Evolutionary conservation across 2,888 invertebrate species (phyloP), one percentile per base, ranked within the genome.

Genomic region (Ametastegia equiseti): DNA sequence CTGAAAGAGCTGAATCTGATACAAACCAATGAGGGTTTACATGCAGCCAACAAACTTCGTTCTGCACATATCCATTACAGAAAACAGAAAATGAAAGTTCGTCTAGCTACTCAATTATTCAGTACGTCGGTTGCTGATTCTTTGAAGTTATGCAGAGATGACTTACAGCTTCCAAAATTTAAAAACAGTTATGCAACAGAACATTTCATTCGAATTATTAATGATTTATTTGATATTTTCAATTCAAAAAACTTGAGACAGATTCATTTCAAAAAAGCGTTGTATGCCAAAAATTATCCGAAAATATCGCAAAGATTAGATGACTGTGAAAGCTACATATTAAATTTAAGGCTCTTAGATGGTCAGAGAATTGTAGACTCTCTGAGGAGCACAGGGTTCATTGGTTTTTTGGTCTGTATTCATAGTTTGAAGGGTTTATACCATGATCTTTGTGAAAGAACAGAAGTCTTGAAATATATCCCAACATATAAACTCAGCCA

Each of bases 201-300:
- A 33, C 47, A 83, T 45, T 86, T 87, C 81, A 80, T 86, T 15
- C 78, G 73, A 80, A 81, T 83, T 15, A 67, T 86, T 36, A 86
- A 87, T 82, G 78, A 83, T 77, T 23, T 84, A 5, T 87, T 88
- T 82, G 86, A 87, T 82, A 81, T 87, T 30, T 82, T 86, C 13
- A 86, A 86, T 81, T 83, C 83, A 19, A 85, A 83, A 42, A 81
- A 78, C 33, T 13, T 65, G 65, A 75, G 23, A 23, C 79, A 77
- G 42, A 19, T 30, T 19, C 30, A 42, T 27, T 83, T 77, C 15
- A 83, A 83, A 80, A 67, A 80, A 42, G 39, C 78, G 7, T 60
- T 81, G 13, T 45, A 60, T 60, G 23, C 60, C 39, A 42, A 69
- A 47, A 82, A 83, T 80, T 67, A 50, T 15, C 33, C 39, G 36